phyloP scores from a whole-genome alignment of 2,888 invertebrate species.

The Agrotis puta region DNA sequence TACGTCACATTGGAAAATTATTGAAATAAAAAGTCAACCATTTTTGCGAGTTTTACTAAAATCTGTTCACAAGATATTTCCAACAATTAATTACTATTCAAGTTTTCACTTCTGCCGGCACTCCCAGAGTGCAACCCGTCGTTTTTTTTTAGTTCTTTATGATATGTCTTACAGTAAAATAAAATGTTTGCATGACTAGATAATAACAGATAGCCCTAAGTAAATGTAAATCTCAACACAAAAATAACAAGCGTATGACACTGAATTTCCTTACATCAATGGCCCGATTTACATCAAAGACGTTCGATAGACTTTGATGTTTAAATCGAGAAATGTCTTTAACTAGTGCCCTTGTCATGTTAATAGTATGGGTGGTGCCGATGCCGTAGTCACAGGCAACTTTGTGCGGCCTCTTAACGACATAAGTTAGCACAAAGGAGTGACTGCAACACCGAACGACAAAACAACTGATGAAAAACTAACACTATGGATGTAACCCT shows the following conservation, averaged over 20 bases:
- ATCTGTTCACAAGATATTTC: too few relatives aligned
- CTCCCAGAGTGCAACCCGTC: too few relatives aligned
- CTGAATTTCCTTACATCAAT: constrained; percentile 84
- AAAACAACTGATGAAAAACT: constrained; percentile 76
- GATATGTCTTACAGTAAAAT: background rate
- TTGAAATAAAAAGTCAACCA: too few relatives aligned
- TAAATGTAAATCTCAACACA: constrained; percentile 22
- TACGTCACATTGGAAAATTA: too few relatives aligned
- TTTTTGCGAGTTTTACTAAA: too few relatives aligned
- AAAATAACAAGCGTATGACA: constrained; percentile 64
- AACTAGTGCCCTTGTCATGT: constrained; percentile 82
- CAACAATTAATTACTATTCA: too few relatives aligned
- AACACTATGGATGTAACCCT: constrained; percentile 62
- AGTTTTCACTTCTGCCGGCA: too few relatives aligned
- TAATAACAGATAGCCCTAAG: constrained; percentile 9
- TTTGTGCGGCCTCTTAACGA: constrained; percentile 74
- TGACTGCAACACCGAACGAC: constrained; percentile 58
- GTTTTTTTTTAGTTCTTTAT: background rate
- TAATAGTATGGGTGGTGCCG: constrained; percentile 74
- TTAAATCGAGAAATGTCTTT: constrained; percentile 79
- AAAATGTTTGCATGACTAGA: background rate
- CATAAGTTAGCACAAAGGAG: constrained; percentile 76
- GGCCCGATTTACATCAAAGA: constrained; percentile 86
- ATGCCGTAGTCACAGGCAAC: constrained; percentile 73
- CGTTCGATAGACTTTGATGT: constrained; percentile 86